A percentile compares a stretch with the other conserved stretches of the same genome.
phyloP scores from a whole-genome alignment of 2,888 invertebrate genomes.

The Isotomurus palustris region DNA sequence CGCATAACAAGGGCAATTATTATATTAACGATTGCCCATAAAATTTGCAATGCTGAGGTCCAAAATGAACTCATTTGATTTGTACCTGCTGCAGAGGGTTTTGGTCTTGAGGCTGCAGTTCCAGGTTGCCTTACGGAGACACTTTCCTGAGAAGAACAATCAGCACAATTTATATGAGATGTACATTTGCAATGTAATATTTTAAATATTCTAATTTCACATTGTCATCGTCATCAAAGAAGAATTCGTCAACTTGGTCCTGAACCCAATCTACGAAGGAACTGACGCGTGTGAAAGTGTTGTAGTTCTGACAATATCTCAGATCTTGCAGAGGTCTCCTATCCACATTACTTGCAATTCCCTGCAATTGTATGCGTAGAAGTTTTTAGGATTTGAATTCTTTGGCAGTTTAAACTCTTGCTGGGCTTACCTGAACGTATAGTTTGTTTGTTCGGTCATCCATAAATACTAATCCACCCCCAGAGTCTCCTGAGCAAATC shows the following conservation, averaged over 20 bases:
- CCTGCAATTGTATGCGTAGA: slow-evolving; percentile 10
- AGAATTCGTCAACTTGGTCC: slow-evolving; percentile 28
- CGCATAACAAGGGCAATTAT: too few relatives aligned
- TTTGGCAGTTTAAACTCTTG: too few relatives aligned
- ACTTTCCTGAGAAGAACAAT: too few relatives aligned
- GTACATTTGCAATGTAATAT: not conserved
- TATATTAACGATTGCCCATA: too few relatives aligned
- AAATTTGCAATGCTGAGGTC: too few relatives aligned
- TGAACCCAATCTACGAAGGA: slow-evolving; percentile 38
- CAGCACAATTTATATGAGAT: not conserved
- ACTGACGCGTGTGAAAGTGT: slow-evolving; percentile 33
- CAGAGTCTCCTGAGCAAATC: slow-evolving; percentile 24
- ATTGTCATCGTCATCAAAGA: slow-evolving; percentile 19
- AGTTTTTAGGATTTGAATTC: too few relatives aligned
- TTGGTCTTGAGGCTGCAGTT: too few relatives aligned
- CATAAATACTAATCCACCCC: slow-evolving; percentile 35
- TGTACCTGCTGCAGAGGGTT: too few relatives aligned
- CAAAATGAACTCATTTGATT: too few relatives aligned
- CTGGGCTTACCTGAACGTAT: slow-evolving; percentile 24
- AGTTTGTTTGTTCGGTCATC: slow-evolving; percentile 25
- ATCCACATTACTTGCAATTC: slow-evolving; percentile 38
- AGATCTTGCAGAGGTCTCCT: slow-evolving; percentile 21
- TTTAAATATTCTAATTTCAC: too few relatives aligned
- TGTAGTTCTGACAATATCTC: slow-evolving; percentile 38
- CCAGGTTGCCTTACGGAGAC: too few relatives aligned